Evolutionary conservation across 2,888 invertebrate genomes (phyloP), one percentile per base, ranked within the genome.

Genomic region (Limnephilus auricula): DNA sequence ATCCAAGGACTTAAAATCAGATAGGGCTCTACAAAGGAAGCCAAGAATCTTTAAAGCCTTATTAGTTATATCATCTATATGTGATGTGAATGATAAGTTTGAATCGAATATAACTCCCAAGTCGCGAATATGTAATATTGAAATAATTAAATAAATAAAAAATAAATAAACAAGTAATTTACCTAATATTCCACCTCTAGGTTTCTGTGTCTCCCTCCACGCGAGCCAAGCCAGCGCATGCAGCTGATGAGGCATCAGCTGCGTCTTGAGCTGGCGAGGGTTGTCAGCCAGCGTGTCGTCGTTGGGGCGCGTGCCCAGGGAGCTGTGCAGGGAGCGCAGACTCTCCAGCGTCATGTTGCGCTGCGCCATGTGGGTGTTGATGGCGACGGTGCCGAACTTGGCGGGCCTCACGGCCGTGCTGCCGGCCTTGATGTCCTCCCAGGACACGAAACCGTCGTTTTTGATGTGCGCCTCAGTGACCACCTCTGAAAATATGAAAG

Each of bases 161-260:
- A n/a, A n/a, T n/a, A n/a, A n/a, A n/a, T n/a, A n/a, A n/a, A n/a
- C n/a, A n/a, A 65, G 25, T 65, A 9, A 65, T n/a, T 65, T 95
- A 96, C 98, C 98, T 89, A 99, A 96, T 93, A 99, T 98, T 25
- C 99, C 99, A 0, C 99, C 99, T 78, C 97, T 95, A 0, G 98
- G 98, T 89, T 97, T 97, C 94, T 98, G 98, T n/a, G 96, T 95
- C 95, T 99, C 99, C 32, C 99, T 95, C 99, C 99, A 99, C 32
- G 96, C 94, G 94, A 99, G 95, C 99, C 99, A 99, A 18, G 97
- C 97, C 0, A 99, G 95, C 0, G 98, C 99, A 94, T 98, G 97
- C 93, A 97, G 96, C 94, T 99, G 99, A 95, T 99, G 99, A 15
- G 96, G 95, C 98, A 99, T 98, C 5, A 99, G 95, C 13, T 95